phyloP scores from a whole-genome alignment of 2,888 invertebrate species.

The Cephus spinipes region DNA sequence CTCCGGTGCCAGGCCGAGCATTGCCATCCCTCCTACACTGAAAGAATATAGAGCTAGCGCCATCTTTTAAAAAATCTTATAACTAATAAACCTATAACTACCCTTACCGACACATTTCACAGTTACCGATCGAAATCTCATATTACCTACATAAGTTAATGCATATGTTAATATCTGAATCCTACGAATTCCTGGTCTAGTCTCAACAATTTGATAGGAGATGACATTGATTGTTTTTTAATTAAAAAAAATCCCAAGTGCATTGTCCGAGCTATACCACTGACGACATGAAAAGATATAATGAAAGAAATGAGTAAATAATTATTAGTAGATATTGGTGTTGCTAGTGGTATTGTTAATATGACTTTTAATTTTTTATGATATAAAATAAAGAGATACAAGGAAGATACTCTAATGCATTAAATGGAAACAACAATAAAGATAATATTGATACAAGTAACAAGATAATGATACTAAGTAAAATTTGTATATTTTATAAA shows the following conservation, averaged over 20 bases:
- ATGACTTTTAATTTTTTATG: neutral
- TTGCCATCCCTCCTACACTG: neutral
- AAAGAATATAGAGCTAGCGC: neutral
- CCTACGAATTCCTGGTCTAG: neutral
- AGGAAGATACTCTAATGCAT: neutral
- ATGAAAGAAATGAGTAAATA: neutral
- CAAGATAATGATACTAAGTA: neutral
- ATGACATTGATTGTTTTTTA: neutral
- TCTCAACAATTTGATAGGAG: neutral
- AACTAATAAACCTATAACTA: neutral
- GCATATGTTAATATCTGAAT: neutral
- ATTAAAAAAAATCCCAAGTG: no score
- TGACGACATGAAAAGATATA: neutral
- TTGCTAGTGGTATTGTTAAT: neutral
- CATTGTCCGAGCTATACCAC: neutral
- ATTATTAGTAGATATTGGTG: no score
- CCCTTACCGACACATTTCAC: neutral
- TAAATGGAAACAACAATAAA: neutral
- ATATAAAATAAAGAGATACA: neutral
- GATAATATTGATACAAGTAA: neutral
- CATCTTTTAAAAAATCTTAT: neutral
- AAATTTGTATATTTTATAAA: neutral
- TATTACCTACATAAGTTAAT: neutral
- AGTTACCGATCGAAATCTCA: neutral
- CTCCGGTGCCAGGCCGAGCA: constrained; percentile 12